phyloP scores from a whole-genome alignment of 2,113 vertebrate genomes.

The Apodemus sylvaticus region DNA sequence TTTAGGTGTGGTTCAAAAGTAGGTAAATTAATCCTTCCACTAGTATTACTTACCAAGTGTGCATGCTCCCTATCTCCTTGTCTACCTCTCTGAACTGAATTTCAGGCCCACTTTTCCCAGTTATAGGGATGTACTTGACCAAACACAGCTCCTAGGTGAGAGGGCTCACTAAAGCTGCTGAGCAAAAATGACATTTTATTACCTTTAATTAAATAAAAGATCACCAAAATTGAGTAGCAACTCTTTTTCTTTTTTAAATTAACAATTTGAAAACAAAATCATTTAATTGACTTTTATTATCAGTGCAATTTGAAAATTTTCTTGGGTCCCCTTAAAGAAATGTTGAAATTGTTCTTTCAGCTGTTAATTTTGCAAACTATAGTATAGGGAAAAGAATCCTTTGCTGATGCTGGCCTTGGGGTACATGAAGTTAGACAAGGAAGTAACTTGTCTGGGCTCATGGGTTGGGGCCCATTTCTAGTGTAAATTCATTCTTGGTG shows the following conservation, averaged over 20 bases:
- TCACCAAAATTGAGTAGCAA: background rate
- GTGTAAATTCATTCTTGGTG: slow-evolving; percentile 38
- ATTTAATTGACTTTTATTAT: background rate
- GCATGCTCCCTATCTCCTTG: background rate
- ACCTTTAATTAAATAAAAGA: background rate
- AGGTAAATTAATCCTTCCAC: background rate
- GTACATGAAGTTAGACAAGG: slow-evolving; percentile 22
- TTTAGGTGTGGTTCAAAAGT: background rate
- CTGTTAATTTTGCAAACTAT: background rate
- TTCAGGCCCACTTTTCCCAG: background rate
- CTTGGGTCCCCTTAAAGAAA: background rate
- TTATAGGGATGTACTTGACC: background rate
- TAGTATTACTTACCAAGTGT: too few species aligned
- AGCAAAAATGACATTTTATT: background rate
- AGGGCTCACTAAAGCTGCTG: background rate
- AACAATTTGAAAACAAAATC: background rate
- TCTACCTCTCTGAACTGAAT: background rate
- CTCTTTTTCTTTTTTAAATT: background rate
- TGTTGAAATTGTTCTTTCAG: background rate
- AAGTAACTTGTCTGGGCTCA: slow-evolving; percentile 9
- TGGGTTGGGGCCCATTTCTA: slow-evolving; percentile 40
- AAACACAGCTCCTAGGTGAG: background rate
- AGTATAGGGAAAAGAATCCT: background rate
- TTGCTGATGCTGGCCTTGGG: background rate
- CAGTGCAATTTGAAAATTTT: background rate